phyloP scores from a whole-genome alignment of 2,888 invertebrate species.

The Hyposoter didymator region DNA sequence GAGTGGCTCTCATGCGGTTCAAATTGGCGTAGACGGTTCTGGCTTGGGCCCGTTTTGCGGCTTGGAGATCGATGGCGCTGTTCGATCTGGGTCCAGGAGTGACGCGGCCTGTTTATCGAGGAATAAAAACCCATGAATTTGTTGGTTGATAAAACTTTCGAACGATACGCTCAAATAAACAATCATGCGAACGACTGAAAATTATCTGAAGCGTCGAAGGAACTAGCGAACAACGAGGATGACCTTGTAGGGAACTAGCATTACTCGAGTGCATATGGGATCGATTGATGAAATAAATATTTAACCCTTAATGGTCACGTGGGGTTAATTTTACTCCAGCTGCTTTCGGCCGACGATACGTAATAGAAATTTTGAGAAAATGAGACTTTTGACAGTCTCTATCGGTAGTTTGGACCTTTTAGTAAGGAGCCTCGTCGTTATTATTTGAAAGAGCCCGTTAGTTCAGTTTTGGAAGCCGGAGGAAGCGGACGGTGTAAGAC shows the following conservation, averaged over 20 bases:
- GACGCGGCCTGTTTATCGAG: slow-evolving; percentile 73
- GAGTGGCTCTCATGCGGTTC: slow-evolving; percentile 90
- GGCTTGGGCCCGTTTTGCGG: slow-evolving; percentile 94
- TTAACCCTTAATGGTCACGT: too few relatives aligned
- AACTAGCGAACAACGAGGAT: slow-evolving; percentile 3
- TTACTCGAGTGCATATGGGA: slow-evolving; percentile 15
- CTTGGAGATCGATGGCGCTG: slow-evolving; percentile 97
- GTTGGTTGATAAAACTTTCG: neutral
- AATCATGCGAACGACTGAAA: slow-evolving; percentile 7
- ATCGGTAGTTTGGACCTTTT: too few relatives aligned
- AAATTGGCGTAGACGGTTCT: slow-evolving; percentile 93
- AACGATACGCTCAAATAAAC: neutral
- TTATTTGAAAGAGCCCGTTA: too few relatives aligned
- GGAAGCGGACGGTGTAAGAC: too few relatives aligned
- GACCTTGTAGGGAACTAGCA: neutral
- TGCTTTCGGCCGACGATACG: too few relatives aligned
- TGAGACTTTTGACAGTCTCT: too few relatives aligned
- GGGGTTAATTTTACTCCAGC: too few relatives aligned
- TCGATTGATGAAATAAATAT: neutral
- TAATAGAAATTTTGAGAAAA: too few relatives aligned
- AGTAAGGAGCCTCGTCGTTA: too few relatives aligned
- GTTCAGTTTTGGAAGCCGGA: too few relatives aligned
- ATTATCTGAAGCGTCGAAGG: slow-evolving; percentile 11
- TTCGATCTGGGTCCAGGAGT: slow-evolving; percentile 88
- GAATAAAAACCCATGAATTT: neutral